Base-by-base conservation (phyloP, 2,113 vertebrate genomes). In the Lophura nycthemera region DNA sequence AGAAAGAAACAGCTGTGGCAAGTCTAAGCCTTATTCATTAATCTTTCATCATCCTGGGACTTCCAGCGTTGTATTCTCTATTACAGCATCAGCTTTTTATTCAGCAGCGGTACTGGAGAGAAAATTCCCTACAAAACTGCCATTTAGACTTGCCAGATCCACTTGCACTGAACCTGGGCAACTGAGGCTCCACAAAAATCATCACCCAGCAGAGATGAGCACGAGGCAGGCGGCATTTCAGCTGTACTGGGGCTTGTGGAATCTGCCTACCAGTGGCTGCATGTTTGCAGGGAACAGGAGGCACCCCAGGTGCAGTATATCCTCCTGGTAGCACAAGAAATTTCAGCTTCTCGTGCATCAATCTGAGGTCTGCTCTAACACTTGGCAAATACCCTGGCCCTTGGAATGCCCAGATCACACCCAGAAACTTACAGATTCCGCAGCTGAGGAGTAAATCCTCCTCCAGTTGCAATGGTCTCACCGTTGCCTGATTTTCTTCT, bases 401-500 rank as follows among this genome's bases (percentile, higher is more conserved):
- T 77, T 30, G 38, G 78, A 90, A 65, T 24, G 73, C 48, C 86
- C 83, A 43, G 76, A 92, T 93, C 83, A 96, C 88, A 88, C 92
- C 92, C 80, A 90, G 80, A 96, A 96, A 95, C 69, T 80, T 60
- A 86, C 32, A 65, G 66, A 88, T 78, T 86, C 89, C 83, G 87
- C 93, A 93, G 90, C 89, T 90, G 91, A 96, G 81, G 83, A 93
- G 81, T 91, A 77, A 83, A 92, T 96, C 45, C 27, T 95, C 94
- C 88, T 95, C 66, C 77, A 90, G 60, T 93, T 90, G 85, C 57
- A 88, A 96, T 64, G 87, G 76, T 80, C 95, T 96, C 88, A 65
- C 89, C 86, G 4, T 96, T 95, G 90, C 93, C 95, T 97, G 96
- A 48, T 96, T 96, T 93, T 95, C 87, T 97, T 95, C 96, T 97